Evolutionary conservation across 2,888 invertebrate genomes (phyloP).

Genomic region (Ceriagrion tenellum): DNA sequence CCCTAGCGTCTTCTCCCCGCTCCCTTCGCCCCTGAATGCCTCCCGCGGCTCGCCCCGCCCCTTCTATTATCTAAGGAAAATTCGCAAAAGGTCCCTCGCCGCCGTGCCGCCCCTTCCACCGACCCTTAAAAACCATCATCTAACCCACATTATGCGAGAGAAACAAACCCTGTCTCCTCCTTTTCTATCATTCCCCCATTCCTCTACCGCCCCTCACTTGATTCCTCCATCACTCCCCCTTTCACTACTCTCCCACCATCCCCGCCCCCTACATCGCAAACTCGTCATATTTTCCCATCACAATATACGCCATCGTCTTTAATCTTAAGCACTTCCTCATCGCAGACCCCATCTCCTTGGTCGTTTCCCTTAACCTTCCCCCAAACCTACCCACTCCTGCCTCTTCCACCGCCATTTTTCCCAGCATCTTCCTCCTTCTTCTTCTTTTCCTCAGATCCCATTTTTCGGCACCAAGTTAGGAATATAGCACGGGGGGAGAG

Average conservation of each 20-base stretch:
- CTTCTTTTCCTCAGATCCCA: slow-evolving; percentile 44
- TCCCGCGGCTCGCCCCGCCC: background rate
- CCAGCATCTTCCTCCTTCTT: slow-evolving; percentile 1
- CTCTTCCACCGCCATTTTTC: background rate
- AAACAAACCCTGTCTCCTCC: slow-evolving; percentile 33
- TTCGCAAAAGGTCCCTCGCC: background rate
- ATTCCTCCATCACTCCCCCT: background rate
- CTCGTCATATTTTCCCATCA: slow-evolving; percentile 64
- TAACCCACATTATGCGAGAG: slow-evolving; percentile 13
- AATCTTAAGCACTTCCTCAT: slow-evolving; percentile 55
- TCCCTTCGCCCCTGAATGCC: background rate
- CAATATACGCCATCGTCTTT: slow-evolving; percentile 68
- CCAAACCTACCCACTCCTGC: background rate
- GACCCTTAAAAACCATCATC: background rate
- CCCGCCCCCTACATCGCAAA: background rate
- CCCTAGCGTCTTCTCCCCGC: background rate
- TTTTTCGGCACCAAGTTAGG: slow-evolving; percentile 57
- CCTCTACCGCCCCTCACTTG: background rate
- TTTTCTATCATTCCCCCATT: slow-evolving; percentile 47
- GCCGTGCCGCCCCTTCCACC: background rate
- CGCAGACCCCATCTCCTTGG: slow-evolving; percentile 34
- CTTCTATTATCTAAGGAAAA: slow-evolving; percentile 5
- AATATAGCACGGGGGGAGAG: slow-evolving; percentile 22
- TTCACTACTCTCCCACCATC: background rate
- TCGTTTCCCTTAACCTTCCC: background rate